A percentile compares a stretch with the other conserved stretches of the same genome.
These are phyloP conservation scores for human DNA, from an alignment of 2,113 vertebrate species.

Conservation along the genomic window GRCh38 chr11:69254501-69255000, in stretches of 20 bases:
- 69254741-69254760: not conserved
- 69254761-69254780: not conserved
- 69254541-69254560: not conserved
- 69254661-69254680: not conserved
- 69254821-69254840: not conserved
- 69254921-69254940: not conserved
- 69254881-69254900: not conserved
- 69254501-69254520: not conserved
- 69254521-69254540: not conserved
- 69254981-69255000: not conserved
- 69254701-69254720: no score
- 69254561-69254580: not conserved
- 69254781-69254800: not conserved
- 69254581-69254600: not conserved
- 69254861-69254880: not conserved
- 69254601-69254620: no score
- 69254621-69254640: not conserved
- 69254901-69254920: accelerated
- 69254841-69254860: not conserved
- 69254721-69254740: not conserved
- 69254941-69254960: no score
- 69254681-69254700: no score
- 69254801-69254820: not conserved
- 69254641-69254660: not conserved
- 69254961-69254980: not conserved